Percentiles rank a stretch among this genome's conserved stretches.
These are phyloP conservation scores for Microctenopoma steveboyesi DNA, from an alignment of 2,797 vertebrate species.

Conservation along the genomic window DNA sequence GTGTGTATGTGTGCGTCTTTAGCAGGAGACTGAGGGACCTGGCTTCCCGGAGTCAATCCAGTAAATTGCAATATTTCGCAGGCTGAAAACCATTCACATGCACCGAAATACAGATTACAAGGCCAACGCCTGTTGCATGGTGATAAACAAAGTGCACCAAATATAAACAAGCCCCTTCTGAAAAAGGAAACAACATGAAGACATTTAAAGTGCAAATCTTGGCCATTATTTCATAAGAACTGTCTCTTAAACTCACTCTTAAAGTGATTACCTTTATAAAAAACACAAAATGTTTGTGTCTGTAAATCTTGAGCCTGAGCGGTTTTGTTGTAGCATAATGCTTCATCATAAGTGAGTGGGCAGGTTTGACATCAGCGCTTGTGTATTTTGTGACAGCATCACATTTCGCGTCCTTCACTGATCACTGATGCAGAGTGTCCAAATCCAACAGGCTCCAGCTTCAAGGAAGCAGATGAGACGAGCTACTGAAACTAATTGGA, in stretches of 20 bases:
- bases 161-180: slow-evolving; percentile 7
- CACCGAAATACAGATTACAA: slow-evolving; percentile 37
- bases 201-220: neutral
- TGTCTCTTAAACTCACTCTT: neutral
- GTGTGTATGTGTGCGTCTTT: slow-evolving; percentile 22
- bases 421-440: slow-evolving; percentile 1
- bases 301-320: slow-evolving; percentile 4
- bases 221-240: slow-evolving; percentile 19
- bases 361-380: slow-evolving; percentile 22
- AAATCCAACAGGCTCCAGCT: slow-evolving; percentile 24
- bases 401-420: slow-evolving; percentile 41
- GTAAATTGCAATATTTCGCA: slow-evolving; percentile 61
- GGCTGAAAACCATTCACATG: slow-evolving; percentile 33
- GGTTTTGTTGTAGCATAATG: slow-evolving; percentile 1
- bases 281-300: slow-evolving; percentile 2
- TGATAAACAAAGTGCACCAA: slow-evolving; percentile 28
- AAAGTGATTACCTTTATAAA: neutral
- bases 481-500: slow-evolving; percentile 49
- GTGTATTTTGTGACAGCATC: slow-evolving; percentile 29
- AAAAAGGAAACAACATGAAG: slow-evolving; percentile 9
- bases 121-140: slow-evolving; percentile 22
- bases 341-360: slow-evolving; percentile 8
- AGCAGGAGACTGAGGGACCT: slow-evolving; percentile 45
- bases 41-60: slow-evolving; percentile 66
- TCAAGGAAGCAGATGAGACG: slow-evolving; percentile 47